phyloP scores from a whole-genome alignment of 2,888 invertebrate genomes.

The Elysia crispata region DNA sequence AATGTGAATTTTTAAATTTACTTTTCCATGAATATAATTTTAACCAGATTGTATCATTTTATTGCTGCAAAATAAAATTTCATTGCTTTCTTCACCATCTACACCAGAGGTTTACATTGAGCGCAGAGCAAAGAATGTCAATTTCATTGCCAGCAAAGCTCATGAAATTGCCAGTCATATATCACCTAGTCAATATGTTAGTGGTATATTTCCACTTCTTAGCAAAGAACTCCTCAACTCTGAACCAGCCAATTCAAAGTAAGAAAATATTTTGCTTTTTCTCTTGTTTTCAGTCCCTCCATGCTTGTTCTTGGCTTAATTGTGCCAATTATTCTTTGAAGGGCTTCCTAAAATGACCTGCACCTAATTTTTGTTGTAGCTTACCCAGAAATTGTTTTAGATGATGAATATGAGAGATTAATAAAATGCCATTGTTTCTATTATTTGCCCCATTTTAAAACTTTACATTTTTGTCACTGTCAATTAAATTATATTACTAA shows the following conservation, averaged over 20 bases:
- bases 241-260: constrained; percentile 84
- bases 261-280: constrained; percentile 59
- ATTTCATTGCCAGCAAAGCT: constrained; percentile 90
- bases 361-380: too few species aligned
- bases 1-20: too few species aligned
- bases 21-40: not conserved
- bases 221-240: constrained; percentile 87
- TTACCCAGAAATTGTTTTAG: too few species aligned
- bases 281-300: too few species aligned
- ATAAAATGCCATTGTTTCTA: too few species aligned
- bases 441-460: too few species aligned
- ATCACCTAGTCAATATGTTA: constrained; percentile 52
- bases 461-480: too few species aligned
- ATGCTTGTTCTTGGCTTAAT: too few species aligned
- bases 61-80: not conserved
- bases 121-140: constrained; percentile 80
- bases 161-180: constrained; percentile 82
- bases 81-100: constrained; percentile 9
- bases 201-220: constrained; percentile 87
- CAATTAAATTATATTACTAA: too few species aligned
- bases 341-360: too few species aligned
- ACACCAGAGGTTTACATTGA: constrained; percentile 79
- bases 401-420: too few species aligned
- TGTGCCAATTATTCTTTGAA: too few species aligned
- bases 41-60: not conserved